Evolutionary conservation across 2,797 vertebrate genomes (phyloP), one percentile per base, ranked within the genome.

Genomic region (Protonibea diacanthus): DNA sequence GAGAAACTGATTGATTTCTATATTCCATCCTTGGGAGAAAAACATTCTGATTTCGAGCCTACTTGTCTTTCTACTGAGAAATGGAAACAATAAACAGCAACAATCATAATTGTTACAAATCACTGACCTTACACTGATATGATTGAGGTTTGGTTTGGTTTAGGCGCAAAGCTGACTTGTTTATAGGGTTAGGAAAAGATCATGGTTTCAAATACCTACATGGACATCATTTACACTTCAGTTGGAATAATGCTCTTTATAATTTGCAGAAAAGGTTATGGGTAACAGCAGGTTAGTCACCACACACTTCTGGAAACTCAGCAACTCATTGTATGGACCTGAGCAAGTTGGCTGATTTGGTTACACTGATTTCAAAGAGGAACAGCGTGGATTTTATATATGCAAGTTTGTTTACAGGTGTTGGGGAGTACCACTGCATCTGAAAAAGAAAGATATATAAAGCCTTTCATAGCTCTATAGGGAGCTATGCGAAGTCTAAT

Each of bases 1-100:
- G 40, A 80, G 51, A 61, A 76, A n/a, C 11, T 15, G 18, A 76
- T 21, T 55, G 53, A 52, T 55, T 66, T 82, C 71, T 51, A 56
- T 29, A 67, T 73, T 55, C 58, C 59, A 25, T 52, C 59, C 63
- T 61, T 14, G 27, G 11, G 21, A 70, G 68, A 9, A 61, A 69
- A 38, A 40, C 64, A 53, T 5, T 48, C 17, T 38, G 33, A n/a
- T 58, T 62, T 2, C 25, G 6, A 33, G 3, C 2, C 33, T 71
- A 42, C 52, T 53, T 23, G 23, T 49, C 17, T 27, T 5, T 71
- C 4, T 61, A 17, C 1, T 44, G 17, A 45, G 51, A 64, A 45
- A 63, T 66, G 4, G 67, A 71, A 80, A 69, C 38, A 71, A 44
- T 42, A 20, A 59, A 40, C 33, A 40, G 25, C 7, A 0, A 4